Evolutionary conservation across 1,140 invertebrate species (phyloP), one percentile per base, ranked within the genome.

Genomic region (Dinothrombium tinctorium): DNA sequence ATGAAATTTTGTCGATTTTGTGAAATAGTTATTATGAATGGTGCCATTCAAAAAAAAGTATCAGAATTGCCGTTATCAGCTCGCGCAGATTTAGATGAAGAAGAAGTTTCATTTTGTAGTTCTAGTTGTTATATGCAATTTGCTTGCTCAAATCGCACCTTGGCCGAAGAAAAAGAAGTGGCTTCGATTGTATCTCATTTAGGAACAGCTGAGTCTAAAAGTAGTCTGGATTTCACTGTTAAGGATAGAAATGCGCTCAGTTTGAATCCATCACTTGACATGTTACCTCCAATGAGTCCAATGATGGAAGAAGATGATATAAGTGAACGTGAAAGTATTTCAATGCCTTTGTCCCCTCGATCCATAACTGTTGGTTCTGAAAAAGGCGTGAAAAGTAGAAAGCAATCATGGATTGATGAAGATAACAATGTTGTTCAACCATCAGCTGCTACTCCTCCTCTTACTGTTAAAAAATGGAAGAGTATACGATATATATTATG

Each of bases 1-100:
- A 76, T 76, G 0, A 82, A 80, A 54, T 87, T 87, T 57, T 92
- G 86, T 59, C 67, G 75, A 23, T 78, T 84, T 53, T 92, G 83
- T 60, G 81, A 87, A 55, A 74, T 83, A 35, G 74, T 83, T 11
- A 79, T 89, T 48, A 59, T 82, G 37, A 78, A 75, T 57, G 49
- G 59, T 35, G 64, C 58, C 5, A 75, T 84, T 20, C 61, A 70
- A 43, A 83, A 80, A 49, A 81, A 75, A 60, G 70, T 73, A 5
- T 71, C 73, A 1, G 79, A 86, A 52, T 66, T 86, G 73, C 58
- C 4, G 57, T 53, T 38, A 49, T 64, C 2, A 49, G 35, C 25
- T 2, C 33, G 28, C 9, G 23, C 26, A 31, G 22, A 37, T 9
- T 12, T 32, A n/a, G 35, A 21, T 9, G 35, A 43, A 20, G 36